Base-by-base conservation (phyloP, 2,888 invertebrate species). In the Dolichomitus sp. region DNA sequence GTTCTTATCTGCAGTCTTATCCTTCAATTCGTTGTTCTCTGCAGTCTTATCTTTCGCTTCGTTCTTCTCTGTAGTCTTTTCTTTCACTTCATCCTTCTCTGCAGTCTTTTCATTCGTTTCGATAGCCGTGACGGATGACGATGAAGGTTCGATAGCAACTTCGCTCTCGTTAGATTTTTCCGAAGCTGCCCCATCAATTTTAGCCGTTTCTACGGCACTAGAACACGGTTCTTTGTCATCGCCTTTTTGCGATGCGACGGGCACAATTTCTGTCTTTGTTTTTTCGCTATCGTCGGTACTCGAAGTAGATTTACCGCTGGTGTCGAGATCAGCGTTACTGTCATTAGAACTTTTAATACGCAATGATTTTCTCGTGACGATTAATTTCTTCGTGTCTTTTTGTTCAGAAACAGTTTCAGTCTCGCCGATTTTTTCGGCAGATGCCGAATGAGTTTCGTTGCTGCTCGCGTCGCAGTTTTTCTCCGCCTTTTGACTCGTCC, bases 341-440 rank as follows among this genome's bases (percentile, higher is more conserved):
- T 80, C 83, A 42, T 17, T 37, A 5, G 80, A 66, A n/a, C 37
- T 80, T 40, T 80, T 83, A 42, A 42, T 80, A 0, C 83, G 76
- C 65, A 63, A 27, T 0, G 83, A 83, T 80, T 61, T 85, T 14
- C 79, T 81, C 74, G 69, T 84, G 59, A 57, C 68, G n/a, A 65
- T 72, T 0, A 63, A 75, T 68, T 79, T 85, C 45, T 84, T 80
- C 23, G 69, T 6, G 48, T 82, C 78, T 50, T 45, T 50, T n/a
- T 59, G 72, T 50, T 73, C 78, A n/a, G 57, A 27, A 52, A 76
- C 72, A 0, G 17, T 45, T 3, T 57, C 73, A 59, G 33, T 37
- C 70, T 84, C 52, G 72, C 66, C 27, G 80, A 70, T 42, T 77
- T 86, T 54, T 74, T 50, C 23, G 30, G 4, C 12, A 30, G 9